Evolutionary conservation across 2,888 invertebrate genomes (phyloP), one percentile per base, ranked within the genome.

Genomic region (Anarsia innoxiella): DNA sequence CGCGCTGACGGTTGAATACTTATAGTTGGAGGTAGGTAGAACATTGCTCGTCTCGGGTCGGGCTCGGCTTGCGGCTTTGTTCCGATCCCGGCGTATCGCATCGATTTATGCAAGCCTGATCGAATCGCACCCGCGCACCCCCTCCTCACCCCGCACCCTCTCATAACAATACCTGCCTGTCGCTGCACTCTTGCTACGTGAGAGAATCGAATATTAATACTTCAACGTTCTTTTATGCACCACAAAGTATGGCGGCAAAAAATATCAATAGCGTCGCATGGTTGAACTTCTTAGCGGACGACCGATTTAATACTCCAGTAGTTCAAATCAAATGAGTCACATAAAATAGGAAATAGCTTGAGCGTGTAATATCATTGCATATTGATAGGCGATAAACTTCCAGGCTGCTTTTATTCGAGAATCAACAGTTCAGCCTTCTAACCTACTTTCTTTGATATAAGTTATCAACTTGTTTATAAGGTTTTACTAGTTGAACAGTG

Each of bases 101-200:
- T 82, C 78, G 78, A 82, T 82, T 80, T 77, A 77, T 79, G 74
- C 78, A 77, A 67, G 80, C 76, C 66, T 77, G 76, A 79, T 80
- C 75, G 74, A 77, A 74, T 73, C 73, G 61, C 61, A 53, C 58
- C 58, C 57, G 50, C 39, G 46, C 12, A 41, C 44, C 49, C 45
- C 36, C 39, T 41, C 25, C 42, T 2, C 33, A n/a, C 39, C 43
- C 37, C 35, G 39, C 51, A 40, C 53, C 55, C 54, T 48, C 54
- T 62, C 55, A 60, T 62, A 68, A 66, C 66, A 66, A 68, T 71
- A 66, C 70, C 64, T 59, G 58, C 53, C 64, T 61, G 56, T 52
- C 56, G 56, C 52, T 56, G 59, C 59, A 57, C 59, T 55, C 56
- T 52, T 40, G 43, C 28, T 49, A 51, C 55, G 53, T 57, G 53